Evolutionary conservation across 2,797 vertebrate genomes (phyloP), one percentile per base, ranked within the genome.

Genomic region (Falco peregrinus): DNA sequence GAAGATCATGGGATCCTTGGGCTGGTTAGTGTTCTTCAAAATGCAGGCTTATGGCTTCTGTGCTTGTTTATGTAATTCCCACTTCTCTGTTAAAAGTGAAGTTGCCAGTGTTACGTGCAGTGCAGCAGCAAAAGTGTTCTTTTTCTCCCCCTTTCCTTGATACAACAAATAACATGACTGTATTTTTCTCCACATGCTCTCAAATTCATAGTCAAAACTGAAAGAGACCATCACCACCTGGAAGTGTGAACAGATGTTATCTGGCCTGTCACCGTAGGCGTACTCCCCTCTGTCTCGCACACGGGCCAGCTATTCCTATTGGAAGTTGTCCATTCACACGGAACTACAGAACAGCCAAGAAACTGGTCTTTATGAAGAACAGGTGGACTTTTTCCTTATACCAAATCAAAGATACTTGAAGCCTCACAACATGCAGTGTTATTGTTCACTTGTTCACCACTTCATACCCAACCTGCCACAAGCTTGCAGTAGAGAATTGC

Each of bases 391-490:
- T 73, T 77, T 67, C 56, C 25, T 50, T 56, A 11, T 37, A 48
- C 6, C 15, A 67, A 65, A 54, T 35, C 41, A 61, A 80, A 61
- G 47, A 50, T 16, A 31, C 25, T 8, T 9, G 10, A 64, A 65
- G 41, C 43, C 53, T 60, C 57, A 48, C 26, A 53, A 53, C 45
- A 43, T 0, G 0, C 51, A 5, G 10, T 12, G 17, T 35, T 39
- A 53, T 61, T 0, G 0, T 9, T 75, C 9, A 5, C 14, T 37
- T 1, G 0, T 10, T 82, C 25, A 17, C 13, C 21, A 56, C 31
- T 56, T 65, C 41, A n/a, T 17, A 37, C 7, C 3, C 37, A n/a
- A n/a, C 43, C 22, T 21, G 41, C 47, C 63, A 43, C 9, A 15
- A 33, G 22, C 39, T 11, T 48, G 43, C 64, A 87, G 48, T 59